Conservation (phyloP, 2,113 vertebrate species). For the Varanus komodoensis region DNA sequence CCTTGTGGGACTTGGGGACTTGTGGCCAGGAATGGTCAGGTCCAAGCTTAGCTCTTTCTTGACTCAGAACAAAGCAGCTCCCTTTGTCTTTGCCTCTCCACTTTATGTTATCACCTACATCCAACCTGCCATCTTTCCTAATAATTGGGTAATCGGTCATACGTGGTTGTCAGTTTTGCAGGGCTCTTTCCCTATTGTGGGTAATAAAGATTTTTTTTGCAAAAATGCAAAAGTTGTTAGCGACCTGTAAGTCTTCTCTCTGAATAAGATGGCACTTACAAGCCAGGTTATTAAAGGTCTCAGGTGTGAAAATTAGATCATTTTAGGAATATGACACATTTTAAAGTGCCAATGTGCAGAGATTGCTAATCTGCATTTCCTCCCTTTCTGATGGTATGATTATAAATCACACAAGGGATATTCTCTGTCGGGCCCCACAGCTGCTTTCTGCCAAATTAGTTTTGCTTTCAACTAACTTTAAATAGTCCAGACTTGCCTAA, state of each 20-base stretch:
- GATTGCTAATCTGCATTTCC: not conserved
- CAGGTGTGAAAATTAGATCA: slow-evolving; percentile 3
- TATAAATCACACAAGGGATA: not conserved
- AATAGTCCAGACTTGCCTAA: slow-evolving; percentile 17
- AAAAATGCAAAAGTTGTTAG: not conserved
- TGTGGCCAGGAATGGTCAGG: not conserved
- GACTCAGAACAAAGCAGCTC: not conserved
- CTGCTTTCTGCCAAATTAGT: not conserved
- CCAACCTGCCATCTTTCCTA: not conserved
- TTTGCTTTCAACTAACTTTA: slow-evolving; percentile 16
- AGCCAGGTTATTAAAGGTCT: not conserved
- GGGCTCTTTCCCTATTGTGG: not conserved
- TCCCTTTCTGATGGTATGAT: slow-evolving; percentile 6
- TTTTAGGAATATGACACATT: slow-evolving; percentile 5
- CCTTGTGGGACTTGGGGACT: not conserved
- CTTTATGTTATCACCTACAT: no score
- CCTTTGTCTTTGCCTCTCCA: not conserved
- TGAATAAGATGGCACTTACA: not conserved
- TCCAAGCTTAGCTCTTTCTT: not conserved
- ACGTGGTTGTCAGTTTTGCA: not conserved
- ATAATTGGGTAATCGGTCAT: not conserved
- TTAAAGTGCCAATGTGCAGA: not conserved
- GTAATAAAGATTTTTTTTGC: not conserved
- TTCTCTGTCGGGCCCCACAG: slow-evolving; percentile 3
- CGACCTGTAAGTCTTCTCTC: not conserved